Percentiles rank a stretch among this genome's conserved stretches.
Evolutionary conservation across 1,140 invertebrate species (phyloP).

Genomic region (Muscidifurax raptorellus): DNA sequence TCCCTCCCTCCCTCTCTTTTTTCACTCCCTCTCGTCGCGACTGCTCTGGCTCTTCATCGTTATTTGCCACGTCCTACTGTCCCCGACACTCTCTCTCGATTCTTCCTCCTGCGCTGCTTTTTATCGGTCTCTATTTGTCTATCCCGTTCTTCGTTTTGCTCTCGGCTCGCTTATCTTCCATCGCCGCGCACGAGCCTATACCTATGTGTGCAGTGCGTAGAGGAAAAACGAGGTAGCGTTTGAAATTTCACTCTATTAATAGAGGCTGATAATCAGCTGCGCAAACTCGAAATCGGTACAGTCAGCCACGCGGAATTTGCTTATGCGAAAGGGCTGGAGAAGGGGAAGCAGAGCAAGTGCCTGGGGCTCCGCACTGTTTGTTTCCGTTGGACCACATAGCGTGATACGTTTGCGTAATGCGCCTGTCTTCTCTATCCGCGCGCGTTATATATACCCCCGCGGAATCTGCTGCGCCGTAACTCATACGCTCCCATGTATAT

Average conservation of each 20-base stretch:
- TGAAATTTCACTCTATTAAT: neutral
- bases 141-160: constrained; percentile 8
- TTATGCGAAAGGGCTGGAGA: constrained; percentile 66
- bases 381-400: constrained; percentile 75
- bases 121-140: constrained; percentile 42
- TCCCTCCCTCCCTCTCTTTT: constrained; percentile 55
- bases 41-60: constrained; percentile 49
- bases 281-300: constrained; percentile 53
- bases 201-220: neutral
- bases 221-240: neutral
- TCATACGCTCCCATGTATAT: constrained; percentile 61
- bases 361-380: constrained; percentile 64
- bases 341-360: constrained; percentile 52
- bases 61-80: constrained; percentile 46
- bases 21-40: constrained; percentile 43
- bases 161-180: neutral
- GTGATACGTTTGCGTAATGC: constrained; percentile 76
- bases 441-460: constrained; percentile 51
- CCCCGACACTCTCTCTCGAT: constrained; percentile 49
- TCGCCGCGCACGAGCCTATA: neutral
- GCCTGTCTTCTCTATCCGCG: constrained; percentile 3
- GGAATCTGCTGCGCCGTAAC: constrained; percentile 70
- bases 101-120: constrained; percentile 14
- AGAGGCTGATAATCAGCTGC: neutral
- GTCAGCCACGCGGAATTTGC: constrained; percentile 64